A percentile compares a stretch with the other conserved stretches of the same genome.
Evolutionary conservation across 2,888 invertebrate genomes (phyloP).

Genomic region (Calliphora vomitoria): DNA sequence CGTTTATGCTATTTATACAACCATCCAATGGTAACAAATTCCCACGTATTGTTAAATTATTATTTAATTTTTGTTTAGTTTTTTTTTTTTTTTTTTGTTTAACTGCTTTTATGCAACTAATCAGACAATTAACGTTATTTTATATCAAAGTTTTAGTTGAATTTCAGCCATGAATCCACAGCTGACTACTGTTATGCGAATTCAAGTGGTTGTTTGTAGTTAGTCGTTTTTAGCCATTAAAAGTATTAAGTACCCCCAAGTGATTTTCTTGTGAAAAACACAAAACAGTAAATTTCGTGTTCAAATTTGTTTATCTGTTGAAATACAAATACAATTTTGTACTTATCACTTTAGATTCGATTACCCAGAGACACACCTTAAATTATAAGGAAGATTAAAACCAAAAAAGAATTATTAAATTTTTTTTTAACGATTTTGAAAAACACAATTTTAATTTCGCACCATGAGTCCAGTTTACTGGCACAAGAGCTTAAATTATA

Average conservation of each 20-base stretch:
- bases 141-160: background rate
- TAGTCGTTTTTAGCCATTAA: background rate
- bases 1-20: background rate
- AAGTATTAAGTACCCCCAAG: conserved; percentile 12
- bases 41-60: conserved; percentile 3
- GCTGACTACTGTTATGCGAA: conserved; percentile 6
- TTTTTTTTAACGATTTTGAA: background rate
- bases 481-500: background rate
- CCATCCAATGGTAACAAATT: background rate
- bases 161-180: conserved; percentile 1
- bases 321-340: background rate
- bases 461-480: background rate
- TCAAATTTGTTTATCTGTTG: conserved; percentile 18
- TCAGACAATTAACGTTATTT: conserved; percentile 21
- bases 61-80: background rate
- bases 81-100: too few species aligned
- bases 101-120: conserved; percentile 6
- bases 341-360: conserved; percentile 9
- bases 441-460: background rate
- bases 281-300: background rate
- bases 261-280: background rate
- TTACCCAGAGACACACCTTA: conserved; percentile 20
- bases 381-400: conserved; percentile 9
- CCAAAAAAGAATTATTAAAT: background rate
- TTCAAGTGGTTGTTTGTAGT: background rate